Percentiles rank a stretch among this genome's conserved stretches.
Conservation (phyloP, 2,797 vertebrate species). For the Anguilla megastoma region DNA sequence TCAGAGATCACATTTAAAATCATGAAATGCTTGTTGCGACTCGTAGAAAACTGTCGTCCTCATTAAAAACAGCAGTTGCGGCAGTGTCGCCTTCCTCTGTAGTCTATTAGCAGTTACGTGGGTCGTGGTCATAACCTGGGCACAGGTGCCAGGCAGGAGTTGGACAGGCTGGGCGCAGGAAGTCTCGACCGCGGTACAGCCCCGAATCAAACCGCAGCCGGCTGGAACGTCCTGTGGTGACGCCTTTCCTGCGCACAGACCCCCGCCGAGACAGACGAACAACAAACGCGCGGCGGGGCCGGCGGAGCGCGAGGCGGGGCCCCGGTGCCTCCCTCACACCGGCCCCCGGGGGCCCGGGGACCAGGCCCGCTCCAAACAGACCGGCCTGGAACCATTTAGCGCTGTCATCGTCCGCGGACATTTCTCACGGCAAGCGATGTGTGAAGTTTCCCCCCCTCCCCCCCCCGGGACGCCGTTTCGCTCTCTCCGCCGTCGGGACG, state of each 20-base stretch:
- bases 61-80: background rate
- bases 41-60: background rate
- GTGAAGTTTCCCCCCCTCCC: slow-evolving; percentile 51
- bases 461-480: slow-evolving; percentile 6
- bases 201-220: background rate
- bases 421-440: slow-evolving; percentile 51
- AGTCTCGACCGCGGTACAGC: background rate
- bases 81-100: background rate
- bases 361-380: background rate
- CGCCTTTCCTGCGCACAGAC: slow-evolving; percentile 51
- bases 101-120: background rate
- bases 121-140: background rate
- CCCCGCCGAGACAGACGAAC: slow-evolving; percentile 59
- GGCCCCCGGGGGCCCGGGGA: slow-evolving; percentile 24
- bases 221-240: slow-evolving; percentile 70
- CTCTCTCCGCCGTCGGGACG: background rate
- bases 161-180: background rate
- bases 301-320: slow-evolving; percentile 40
- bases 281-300: slow-evolving; percentile 26
- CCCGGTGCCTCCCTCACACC: slow-evolving; percentile 41
- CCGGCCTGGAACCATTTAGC: slow-evolving; percentile 48
- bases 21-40: background rate
- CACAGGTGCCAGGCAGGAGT: background rate
- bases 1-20: background rate
- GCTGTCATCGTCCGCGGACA: slow-evolving; percentile 56